These are phyloP conservation scores for Octomys mimax DNA, from an alignment of 2,797 vertebrate genomes.

Conservation along the genomic window DNA sequence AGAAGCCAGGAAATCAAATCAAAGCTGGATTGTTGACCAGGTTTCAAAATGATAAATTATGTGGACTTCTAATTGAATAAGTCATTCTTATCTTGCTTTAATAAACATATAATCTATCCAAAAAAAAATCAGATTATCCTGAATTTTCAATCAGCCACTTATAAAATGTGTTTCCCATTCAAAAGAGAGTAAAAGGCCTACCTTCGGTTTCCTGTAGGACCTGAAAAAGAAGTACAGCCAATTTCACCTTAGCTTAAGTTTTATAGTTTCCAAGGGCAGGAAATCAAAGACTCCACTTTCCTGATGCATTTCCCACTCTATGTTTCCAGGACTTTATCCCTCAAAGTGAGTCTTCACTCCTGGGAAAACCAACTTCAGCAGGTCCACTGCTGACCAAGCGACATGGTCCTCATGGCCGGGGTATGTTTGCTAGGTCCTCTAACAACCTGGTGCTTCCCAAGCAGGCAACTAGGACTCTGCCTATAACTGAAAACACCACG, in stretches of 20 bases:
- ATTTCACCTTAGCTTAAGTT: background rate
- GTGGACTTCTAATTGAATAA: constrained; percentile 44
- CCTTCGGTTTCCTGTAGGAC: constrained; percentile 16
- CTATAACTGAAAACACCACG: background rate
- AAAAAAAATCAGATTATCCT: constrained; percentile 10
- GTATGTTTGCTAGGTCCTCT: too few relatives aligned
- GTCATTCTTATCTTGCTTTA: constrained; percentile 40
- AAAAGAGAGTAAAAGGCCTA: background rate
- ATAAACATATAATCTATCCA: constrained; percentile 35
- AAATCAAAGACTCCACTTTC: background rate
- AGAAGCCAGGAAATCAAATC: background rate
- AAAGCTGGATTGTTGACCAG: background rate
- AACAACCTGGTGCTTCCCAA: too few relatives aligned
- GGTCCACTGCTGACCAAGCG: too few relatives aligned
- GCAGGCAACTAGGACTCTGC: too few relatives aligned
- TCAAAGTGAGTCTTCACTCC: background rate
- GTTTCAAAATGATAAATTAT: constrained; percentile 53
- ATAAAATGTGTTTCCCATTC: background rate
- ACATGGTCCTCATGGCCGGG: too few relatives aligned
- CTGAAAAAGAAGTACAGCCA: background rate
- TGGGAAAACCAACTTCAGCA: background rate
- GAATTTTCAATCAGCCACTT: background rate
- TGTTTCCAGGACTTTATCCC: background rate
- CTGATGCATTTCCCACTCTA: constrained; percentile 22
- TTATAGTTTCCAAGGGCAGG: background rate